Percentiles rank a stretch among this genome's conserved stretches.
Conservation (phyloP, 2,113 vertebrate species). For the Nettapus auritus region DNA sequence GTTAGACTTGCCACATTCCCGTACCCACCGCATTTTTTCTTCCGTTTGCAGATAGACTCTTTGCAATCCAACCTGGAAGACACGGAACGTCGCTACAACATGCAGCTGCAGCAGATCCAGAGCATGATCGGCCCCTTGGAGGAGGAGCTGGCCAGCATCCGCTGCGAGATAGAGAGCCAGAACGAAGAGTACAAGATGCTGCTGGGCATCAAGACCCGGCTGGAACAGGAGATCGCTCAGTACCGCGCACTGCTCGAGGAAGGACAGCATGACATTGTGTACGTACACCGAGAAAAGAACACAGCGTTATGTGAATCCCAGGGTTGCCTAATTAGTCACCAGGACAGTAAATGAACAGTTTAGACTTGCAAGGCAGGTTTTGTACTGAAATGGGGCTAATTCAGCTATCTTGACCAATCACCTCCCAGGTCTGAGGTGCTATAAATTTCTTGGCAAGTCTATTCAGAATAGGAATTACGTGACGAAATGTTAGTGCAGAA, state of each 20-base stretch:
- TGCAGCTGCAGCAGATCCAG: slow-evolving; percentile 82
- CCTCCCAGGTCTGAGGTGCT: background rate
- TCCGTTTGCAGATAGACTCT: slow-evolving; percentile 75
- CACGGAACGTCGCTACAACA: slow-evolving; percentile 78
- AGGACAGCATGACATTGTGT: slow-evolving; percentile 37
- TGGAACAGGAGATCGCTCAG: slow-evolving; percentile 87
- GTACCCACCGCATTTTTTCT: background rate
- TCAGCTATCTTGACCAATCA: rapidly evolving
- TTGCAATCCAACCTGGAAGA: slow-evolving; percentile 83
- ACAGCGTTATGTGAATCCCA: rapidly evolving
- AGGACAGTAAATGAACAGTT: background rate
- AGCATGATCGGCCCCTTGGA: slow-evolving; percentile 76
- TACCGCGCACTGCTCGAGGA: slow-evolving; percentile 86
- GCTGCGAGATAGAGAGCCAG: slow-evolving; percentile 80
- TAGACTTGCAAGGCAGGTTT: background rate
- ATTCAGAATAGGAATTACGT: background rate
- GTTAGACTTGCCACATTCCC: background rate
- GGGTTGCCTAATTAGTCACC: background rate
- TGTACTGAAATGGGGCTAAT: background rate
- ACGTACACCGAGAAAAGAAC: background rate
- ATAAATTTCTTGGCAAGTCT: background rate
- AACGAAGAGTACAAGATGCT: slow-evolving; percentile 82
- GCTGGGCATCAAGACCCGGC: slow-evolving; percentile 82
- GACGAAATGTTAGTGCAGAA: background rate
- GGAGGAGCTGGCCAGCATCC: slow-evolving; percentile 78